phyloP scores from a whole-genome alignment of 2,797 vertebrate genomes.

The Rhinatrema bivittatum region DNA sequence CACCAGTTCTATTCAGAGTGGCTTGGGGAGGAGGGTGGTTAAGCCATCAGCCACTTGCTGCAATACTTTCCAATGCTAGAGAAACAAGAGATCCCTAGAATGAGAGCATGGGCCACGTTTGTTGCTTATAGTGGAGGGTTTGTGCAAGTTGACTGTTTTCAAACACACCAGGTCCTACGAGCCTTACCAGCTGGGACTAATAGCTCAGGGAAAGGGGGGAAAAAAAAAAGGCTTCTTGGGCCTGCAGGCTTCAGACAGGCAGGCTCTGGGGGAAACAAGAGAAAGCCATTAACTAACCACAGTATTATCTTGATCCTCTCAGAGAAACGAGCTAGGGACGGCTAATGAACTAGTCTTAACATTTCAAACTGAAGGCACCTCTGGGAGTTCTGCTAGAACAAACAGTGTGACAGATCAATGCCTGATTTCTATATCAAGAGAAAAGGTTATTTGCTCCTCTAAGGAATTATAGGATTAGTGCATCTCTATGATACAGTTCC shows the following conservation, averaged over 20 bases:
- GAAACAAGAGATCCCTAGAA: not conserved
- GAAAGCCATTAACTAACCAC: slow-evolving; percentile 99
- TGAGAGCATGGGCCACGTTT: slow-evolving; percentile 14
- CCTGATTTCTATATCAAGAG: slow-evolving; percentile 85
- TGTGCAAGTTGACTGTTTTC: slow-evolving; percentile 54
- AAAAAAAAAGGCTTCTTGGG: slow-evolving; percentile 73
- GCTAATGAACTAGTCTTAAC: slow-evolving; percentile 92
- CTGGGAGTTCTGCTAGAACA: slow-evolving; percentile 83
- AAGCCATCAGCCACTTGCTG: too few relatives aligned
- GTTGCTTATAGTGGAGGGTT: slow-evolving; percentile 31
- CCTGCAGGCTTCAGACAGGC: slow-evolving; percentile 83
- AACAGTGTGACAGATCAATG: slow-evolving; percentile 96
- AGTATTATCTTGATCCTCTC: slow-evolving; percentile 94
- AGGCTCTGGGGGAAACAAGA: slow-evolving; percentile 92
- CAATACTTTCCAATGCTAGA: not conserved
- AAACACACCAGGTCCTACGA: slow-evolving; percentile 59
- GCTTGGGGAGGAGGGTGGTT: too few relatives aligned
- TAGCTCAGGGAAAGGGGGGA: slow-evolving; percentile 53
- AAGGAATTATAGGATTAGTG: slow-evolving; percentile 69
- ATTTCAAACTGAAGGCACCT: slow-evolving; percentile 74
- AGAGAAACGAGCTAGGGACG: slow-evolving; percentile 81
- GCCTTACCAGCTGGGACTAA: slow-evolving; percentile 74
- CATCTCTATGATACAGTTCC: slow-evolving; percentile 53
- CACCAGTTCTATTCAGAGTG: too few relatives aligned
- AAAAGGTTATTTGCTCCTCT: slow-evolving; percentile 89